Percentiles rank a stretch among this genome's conserved stretches.
Evolutionary conservation across 53 echinoderm and acorn worm genomes (phyloP).

Genomic region (Echinometra lucunter): DNA sequence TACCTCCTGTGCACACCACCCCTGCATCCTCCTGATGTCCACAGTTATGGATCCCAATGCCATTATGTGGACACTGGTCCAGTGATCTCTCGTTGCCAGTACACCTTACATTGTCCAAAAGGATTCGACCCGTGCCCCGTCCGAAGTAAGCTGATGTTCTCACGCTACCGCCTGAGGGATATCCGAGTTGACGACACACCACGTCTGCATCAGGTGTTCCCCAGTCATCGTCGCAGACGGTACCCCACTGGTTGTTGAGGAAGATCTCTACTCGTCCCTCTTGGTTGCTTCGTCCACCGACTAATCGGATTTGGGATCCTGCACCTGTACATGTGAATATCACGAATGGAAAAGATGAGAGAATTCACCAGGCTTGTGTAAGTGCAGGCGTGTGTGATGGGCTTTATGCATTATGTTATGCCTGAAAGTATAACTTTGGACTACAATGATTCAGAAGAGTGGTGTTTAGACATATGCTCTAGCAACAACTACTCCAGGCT

Average conservation of each 20-base stretch:
- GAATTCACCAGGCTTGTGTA: too few species aligned
- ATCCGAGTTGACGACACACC: constrained; percentile 74
- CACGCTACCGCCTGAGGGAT: constrained; percentile 39
- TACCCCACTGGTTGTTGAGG: constrained; percentile 70
- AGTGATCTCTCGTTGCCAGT: constrained; percentile 58
- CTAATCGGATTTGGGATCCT: constrained; percentile 30
- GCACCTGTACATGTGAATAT: too few species aligned
- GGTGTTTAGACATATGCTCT: too few species aligned
- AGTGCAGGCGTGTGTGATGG: too few species aligned
- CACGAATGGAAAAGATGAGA: too few species aligned
- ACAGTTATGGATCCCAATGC: constrained; percentile 68
- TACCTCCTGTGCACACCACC: constrained; percentile 67
- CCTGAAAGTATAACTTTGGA: too few species aligned
- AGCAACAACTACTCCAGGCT: too few species aligned
- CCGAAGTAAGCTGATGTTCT: constrained; percentile 49
- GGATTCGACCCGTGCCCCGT: constrained; percentile 58
- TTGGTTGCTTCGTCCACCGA: neutral
- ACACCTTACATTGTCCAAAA: constrained; percentile 69
- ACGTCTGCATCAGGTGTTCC: constrained; percentile 67
- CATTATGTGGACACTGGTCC: constrained; percentile 57
- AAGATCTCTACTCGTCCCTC: constrained; percentile 69
- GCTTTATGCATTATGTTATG: too few species aligned
- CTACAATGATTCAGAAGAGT: too few species aligned
- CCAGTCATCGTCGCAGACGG: constrained; percentile 75
- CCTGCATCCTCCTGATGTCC: constrained; percentile 72